Conservation (phyloP, 2,888 invertebrate genomes). For the Suillia variegata region DNA sequence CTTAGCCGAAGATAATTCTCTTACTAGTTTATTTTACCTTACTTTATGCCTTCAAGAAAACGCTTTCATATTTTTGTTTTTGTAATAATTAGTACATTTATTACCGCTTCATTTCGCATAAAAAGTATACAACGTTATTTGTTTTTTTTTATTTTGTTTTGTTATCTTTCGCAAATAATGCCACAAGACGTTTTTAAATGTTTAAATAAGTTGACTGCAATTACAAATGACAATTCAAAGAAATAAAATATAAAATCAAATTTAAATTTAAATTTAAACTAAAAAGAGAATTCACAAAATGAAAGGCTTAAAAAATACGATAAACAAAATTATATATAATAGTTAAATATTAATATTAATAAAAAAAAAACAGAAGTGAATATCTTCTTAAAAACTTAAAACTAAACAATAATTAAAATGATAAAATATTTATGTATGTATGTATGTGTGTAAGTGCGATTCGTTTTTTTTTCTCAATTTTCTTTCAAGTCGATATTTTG, state of each 20-base stretch:
- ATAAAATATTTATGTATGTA: not conserved
- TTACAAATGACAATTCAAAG: not conserved
- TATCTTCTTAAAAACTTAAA: not conserved
- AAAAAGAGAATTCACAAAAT: too few species aligned
- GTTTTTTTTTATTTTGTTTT: conserved; percentile 26
- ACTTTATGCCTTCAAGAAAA: not conserved
- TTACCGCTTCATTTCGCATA: not conserved
- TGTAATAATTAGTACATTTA: not conserved
- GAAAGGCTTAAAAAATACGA: not conserved
- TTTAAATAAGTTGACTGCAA: too few species aligned
- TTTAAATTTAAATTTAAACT: too few species aligned
- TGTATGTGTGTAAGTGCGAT: not conserved
- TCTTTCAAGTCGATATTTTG: conserved; percentile 23
- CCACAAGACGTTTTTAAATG: too few species aligned
- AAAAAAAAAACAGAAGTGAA: conserved; percentile 22
- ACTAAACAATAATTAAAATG: not conserved
- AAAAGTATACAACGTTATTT: conserved; percentile 8
- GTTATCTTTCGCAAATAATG: conserved; percentile 14
- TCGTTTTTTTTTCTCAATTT: conserved; percentile 7
- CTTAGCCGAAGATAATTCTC: too few species aligned
- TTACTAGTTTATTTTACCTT: too few species aligned
- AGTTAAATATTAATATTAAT: not conserved
- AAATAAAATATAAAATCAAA: not conserved
- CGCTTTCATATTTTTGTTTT: not conserved
- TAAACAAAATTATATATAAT: not conserved